Conservation (phyloP, 2,113 vertebrate species). For the Bagarius yarrelli region DNA sequence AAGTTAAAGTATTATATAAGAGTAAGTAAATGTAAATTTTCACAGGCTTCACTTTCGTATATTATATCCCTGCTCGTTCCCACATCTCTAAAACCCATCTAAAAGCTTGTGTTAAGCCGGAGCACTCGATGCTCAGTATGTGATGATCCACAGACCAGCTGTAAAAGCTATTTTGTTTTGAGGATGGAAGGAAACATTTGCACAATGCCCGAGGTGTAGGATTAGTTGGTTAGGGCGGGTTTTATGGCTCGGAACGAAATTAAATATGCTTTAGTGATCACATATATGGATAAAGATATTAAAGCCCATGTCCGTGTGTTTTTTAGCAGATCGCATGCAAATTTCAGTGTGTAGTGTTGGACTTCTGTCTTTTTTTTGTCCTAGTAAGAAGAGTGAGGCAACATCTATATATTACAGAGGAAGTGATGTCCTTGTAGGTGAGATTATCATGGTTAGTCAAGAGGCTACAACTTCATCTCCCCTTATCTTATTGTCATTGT, state of each 20-base stretch:
- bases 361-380: slow-evolving; percentile 22
- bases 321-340: slow-evolving; percentile 43
- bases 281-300: neutral
- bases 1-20: neutral
- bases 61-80: neutral
- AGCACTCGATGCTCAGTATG: slow-evolving; percentile 24
- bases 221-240: slow-evolving; percentile 21
- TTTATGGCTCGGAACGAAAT: slow-evolving; percentile 36
- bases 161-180: neutral
- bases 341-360: slow-evolving; percentile 19
- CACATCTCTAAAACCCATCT: neutral
- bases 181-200: neutral
- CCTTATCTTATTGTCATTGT: neutral
- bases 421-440: neutral
- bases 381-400: slow-evolving; percentile 1
- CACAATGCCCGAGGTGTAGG: neutral
- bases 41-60: neutral
- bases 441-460: neutral
- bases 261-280: slow-evolving; percentile 39
- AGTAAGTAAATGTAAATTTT: neutral
- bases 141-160: slow-evolving; percentile 10
- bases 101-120: slow-evolving; percentile 4
- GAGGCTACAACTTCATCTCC: neutral
- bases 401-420: neutral
- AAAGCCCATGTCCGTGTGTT: slow-evolving; percentile 30